Evolutionary conservation across 1,140 invertebrate genomes (phyloP).

Genomic region (Zaprionus ornatus): DNA sequence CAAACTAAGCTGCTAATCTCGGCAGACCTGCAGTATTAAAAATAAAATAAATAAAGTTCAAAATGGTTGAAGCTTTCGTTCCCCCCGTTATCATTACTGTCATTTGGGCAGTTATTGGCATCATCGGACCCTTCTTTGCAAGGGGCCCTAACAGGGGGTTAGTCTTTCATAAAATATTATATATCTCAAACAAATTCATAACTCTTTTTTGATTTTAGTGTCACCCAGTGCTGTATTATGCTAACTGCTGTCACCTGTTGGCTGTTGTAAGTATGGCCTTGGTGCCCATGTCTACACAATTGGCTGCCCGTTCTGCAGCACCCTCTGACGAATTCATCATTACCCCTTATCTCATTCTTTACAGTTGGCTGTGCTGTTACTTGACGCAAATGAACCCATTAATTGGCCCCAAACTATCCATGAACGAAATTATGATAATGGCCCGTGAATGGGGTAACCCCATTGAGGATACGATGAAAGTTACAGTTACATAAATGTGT

Average conservation of each 20-base stretch:
- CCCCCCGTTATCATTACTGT: slow-evolving; percentile 91
- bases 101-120: slow-evolving; percentile 93
- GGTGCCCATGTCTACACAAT: slow-evolving; percentile 7
- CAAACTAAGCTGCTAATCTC: slow-evolving; percentile 27
- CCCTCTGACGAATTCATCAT: not conserved
- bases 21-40: slow-evolving; percentile 55
- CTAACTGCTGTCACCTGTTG: slow-evolving; percentile 95
- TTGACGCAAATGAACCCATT: slow-evolving; percentile 98
- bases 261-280: slow-evolving; percentile 87
- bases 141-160: slow-evolving; percentile 92
- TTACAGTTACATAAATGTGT: slow-evolving; percentile 40
- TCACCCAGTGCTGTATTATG: slow-evolving; percentile 94
- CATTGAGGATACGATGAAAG: slow-evolving; percentile 67
- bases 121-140: slow-evolving; percentile 92
- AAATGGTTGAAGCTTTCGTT: slow-evolving; percentile 90
- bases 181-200: not conserved
- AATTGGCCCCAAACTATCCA: slow-evolving; percentile 92
- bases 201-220: slow-evolving; percentile 82
- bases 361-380: slow-evolving; percentile 94
- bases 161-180: slow-evolving; percentile 27
- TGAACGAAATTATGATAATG: slow-evolving; percentile 90
- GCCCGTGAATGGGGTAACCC: slow-evolving; percentile 90
- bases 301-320: not conserved
- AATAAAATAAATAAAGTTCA: slow-evolving; percentile 53
- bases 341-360: slow-evolving; percentile 27